Base-by-base conservation (phyloP, 37 sponge, comb jelly and placozoan genomes). In the Ianthella basta region DNA sequence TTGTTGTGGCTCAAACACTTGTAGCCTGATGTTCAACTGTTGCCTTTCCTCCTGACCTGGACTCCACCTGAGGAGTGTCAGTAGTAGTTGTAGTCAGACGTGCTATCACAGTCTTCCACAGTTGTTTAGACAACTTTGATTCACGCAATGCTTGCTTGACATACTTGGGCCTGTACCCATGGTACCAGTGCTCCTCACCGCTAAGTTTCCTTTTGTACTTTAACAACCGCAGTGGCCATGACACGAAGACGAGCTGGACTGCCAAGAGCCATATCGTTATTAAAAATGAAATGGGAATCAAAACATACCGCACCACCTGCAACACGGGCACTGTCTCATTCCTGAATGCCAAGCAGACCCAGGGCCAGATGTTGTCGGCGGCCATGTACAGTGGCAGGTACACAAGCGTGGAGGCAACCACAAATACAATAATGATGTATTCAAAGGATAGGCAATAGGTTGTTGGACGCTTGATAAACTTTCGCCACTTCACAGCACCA, bases 321-420 rank as follows among this genome's bases (percentile, higher is more conserved):
- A 34, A 69, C 4, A 3, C 4, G 0, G 29, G 34, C 18, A 69
- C 27, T 4, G 70, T 69, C 29, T 35, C 70, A 6, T 69, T 34
- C 35, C 34, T 35, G 34, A 34, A 34, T 32, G 70, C 70, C 29
- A 69, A 69, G 35, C 70, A 69, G 33, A 69, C 34, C 70, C 27
- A 69, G 34, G 70, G 70, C 70, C 70, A 69, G 6, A 30, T 16
- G 34, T 69, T 69, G 33, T 69, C 70, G 6, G 34, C 34, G 19
- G 70, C 34, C 18, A 69, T 32, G 33, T 69, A 69, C 70, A 69
- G 34, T 30, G 70, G 70, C 34, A 69, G 29, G 70, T 69, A 69
- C 32, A 69, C 34, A n/a, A 69, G 34, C 15, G 70, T 69, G 70
- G 10, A 34, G 33, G 27, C 4, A 13, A 35, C 70, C 18, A 69